These are phyloP conservation scores for Liposcelis brunnea DNA, from an alignment of 2,888 invertebrate species.

Conservation along the genomic window DNA sequence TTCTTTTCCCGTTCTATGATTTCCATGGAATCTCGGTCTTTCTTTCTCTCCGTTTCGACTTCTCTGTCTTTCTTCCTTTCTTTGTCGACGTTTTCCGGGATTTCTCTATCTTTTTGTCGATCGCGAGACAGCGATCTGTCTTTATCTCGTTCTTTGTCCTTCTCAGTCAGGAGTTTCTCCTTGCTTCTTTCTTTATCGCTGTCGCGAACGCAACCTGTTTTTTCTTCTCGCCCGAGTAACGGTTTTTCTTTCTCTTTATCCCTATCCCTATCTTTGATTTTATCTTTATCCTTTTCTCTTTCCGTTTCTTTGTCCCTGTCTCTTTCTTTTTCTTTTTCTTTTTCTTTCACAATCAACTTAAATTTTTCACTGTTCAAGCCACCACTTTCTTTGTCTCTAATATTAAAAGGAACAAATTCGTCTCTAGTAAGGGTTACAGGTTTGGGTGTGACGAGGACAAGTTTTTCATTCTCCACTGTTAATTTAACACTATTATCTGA, in stretches of 20 bases:
- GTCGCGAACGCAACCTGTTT: conserved; percentile 22
- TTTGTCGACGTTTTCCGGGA: conserved; percentile 10
- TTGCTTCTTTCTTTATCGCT: conserved; percentile 19
- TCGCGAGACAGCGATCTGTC: neutral
- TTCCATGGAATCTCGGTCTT: conserved; percentile 16
- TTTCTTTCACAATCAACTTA: conserved; percentile 7
- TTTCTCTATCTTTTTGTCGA: conserved; percentile 8
- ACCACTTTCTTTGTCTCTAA: conserved; percentile 22
- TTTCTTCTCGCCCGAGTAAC: conserved; percentile 27
- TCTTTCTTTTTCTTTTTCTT: conserved; percentile 15
- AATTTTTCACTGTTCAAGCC: conserved; percentile 20
- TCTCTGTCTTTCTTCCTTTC: conserved; percentile 13
- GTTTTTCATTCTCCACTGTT: neutral
- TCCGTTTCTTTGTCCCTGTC: conserved; percentile 20
- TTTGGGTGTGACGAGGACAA: conserved; percentile 1
- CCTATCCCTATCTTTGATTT: conserved; percentile 15
- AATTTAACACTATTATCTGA: too few species aligned
- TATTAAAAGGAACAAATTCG: conserved; percentile 7
- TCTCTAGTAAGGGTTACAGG: neutral
- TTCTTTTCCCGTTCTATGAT: conserved; percentile 13
- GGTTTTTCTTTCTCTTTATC: conserved; percentile 22
- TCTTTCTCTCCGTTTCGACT: conserved; percentile 15
- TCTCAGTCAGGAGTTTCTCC: conserved; percentile 14
- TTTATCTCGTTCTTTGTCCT: conserved; percentile 10
- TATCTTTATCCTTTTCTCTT: conserved; percentile 23